A percentile compares a stretch with the other conserved stretches of the same genome.
phyloP scores from a whole-genome alignment of 2,113 vertebrate species.

The Prunella fulvescens region DNA sequence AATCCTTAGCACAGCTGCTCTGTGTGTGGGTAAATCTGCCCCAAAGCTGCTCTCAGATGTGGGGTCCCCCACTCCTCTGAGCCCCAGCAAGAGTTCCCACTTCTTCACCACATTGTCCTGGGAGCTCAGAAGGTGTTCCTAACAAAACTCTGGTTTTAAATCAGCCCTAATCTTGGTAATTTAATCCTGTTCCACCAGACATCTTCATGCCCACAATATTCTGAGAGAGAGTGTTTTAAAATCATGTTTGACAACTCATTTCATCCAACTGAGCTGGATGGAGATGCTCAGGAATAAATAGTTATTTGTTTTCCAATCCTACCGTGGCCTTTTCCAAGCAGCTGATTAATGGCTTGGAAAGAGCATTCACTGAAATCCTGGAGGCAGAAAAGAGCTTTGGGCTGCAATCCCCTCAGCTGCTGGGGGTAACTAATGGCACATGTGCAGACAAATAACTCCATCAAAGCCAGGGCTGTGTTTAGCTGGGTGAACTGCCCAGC shows the following conservation, averaged over 20 bases:
- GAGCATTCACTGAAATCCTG: background rate
- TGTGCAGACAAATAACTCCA: background rate
- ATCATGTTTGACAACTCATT: background rate
- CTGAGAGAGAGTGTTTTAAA: background rate
- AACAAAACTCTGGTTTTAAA: background rate
- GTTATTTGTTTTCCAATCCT: slow-evolving; percentile 30
- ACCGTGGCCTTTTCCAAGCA: background rate
- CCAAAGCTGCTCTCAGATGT: background rate
- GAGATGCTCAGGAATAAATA: background rate
- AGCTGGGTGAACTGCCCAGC: background rate
- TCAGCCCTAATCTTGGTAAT: background rate
- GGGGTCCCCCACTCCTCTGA: background rate
- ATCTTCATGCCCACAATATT: background rate
- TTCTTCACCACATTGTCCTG: background rate
- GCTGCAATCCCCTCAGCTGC: background rate
- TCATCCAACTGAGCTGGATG: background rate
- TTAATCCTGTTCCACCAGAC: background rate
- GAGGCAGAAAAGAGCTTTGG: slow-evolving; percentile 19
- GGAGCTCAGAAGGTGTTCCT: background rate
- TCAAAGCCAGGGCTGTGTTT: background rate
- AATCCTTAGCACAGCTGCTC: background rate
- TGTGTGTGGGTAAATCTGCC: background rate
- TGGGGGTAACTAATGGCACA: background rate
- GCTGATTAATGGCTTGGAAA: slow-evolving; percentile 44
- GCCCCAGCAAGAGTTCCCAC: background rate